Conservation (phyloP, 2,797 vertebrate species). For the Sphenodon punctatus region DNA sequence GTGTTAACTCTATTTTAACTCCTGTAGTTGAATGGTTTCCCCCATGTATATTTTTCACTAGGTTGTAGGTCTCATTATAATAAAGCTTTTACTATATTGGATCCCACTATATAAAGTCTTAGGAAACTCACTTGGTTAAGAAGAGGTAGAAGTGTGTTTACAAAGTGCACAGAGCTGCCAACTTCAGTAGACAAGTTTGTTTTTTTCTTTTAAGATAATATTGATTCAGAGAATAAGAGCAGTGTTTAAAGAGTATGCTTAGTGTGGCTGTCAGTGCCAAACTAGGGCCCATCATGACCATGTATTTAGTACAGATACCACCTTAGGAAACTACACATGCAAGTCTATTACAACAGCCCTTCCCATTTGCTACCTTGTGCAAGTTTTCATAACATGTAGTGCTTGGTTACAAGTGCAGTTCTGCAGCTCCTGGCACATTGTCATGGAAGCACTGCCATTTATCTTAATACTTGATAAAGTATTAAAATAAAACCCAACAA, state of each 20-base stretch:
- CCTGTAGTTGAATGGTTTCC: too few relatives aligned
- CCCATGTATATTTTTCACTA: too few relatives aligned
- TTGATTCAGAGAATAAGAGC: constrained; percentile 69
- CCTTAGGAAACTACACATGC: background rate
- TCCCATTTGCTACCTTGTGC: accelerated
- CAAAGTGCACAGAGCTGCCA: constrained; percentile 38
- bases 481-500: too few relatives aligned
- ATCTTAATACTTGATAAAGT: too few relatives aligned
- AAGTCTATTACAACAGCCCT: background rate
- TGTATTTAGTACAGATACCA: background rate
- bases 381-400: background rate
- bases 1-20: too few relatives aligned
- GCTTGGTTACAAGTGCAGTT: background rate
- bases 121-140: background rate
- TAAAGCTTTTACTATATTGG: too few relatives aligned
- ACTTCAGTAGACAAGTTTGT: background rate
- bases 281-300: background rate
- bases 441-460: background rate
- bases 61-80: too few relatives aligned
- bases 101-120: too few relatives aligned
- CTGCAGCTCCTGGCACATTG: background rate
- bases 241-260: background rate
- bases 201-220: constrained; percentile 5
- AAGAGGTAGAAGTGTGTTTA: background rate
- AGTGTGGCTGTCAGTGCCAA: constrained; percentile 3